Base-by-base conservation (phyloP, 1,140 invertebrate species). In the Myzus persicae region DNA sequence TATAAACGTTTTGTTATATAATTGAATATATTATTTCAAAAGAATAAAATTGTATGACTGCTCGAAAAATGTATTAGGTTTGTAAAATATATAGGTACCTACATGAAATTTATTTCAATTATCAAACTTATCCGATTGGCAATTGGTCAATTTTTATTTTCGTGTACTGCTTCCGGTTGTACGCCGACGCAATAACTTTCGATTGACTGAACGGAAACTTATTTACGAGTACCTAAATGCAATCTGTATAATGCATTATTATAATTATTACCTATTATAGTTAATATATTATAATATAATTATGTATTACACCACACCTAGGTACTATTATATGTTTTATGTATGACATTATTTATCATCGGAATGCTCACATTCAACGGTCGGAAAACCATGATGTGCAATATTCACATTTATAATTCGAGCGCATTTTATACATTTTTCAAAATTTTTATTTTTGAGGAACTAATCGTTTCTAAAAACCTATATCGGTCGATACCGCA, bases 101-200 rank as follows among this genome's bases (percentile, higher is more conserved):
- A 54, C 38, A 18, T 40, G 14, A 24, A 90, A 59, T 90, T 40
- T 54, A 59, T 42, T 90, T 59, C 88, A 31, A 59, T 90, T 59
- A 59, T 90, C 26, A 59, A 42, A 54, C 24, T 59, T 59, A 90
- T 90, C 88, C 26, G 88, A 59, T 90, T 90, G 88, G 88, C 88
- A 40, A 26, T 90, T 40, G 22, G 24, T 42, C 88, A 90, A 90
- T 59, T 90, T 59, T 59, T 26, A 51, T 59, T n/a, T 87, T 48
- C 31, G 18, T 87, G 22, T 5, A 31, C 44, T 38, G 31, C 44
- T 90, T 59, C 88, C 88, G 36, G 46, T 51, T 46, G 87, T 87
- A 89, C n/a, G 9, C 22, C 44, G 31, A 51, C 38, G n/a, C 24
- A 40, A 42, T 51, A 54, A 90, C 88, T 90, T 90, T 90, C 88